Conservation (phyloP, 2,797 vertebrate genomes). For the Sebastes baramenuke region DNA sequence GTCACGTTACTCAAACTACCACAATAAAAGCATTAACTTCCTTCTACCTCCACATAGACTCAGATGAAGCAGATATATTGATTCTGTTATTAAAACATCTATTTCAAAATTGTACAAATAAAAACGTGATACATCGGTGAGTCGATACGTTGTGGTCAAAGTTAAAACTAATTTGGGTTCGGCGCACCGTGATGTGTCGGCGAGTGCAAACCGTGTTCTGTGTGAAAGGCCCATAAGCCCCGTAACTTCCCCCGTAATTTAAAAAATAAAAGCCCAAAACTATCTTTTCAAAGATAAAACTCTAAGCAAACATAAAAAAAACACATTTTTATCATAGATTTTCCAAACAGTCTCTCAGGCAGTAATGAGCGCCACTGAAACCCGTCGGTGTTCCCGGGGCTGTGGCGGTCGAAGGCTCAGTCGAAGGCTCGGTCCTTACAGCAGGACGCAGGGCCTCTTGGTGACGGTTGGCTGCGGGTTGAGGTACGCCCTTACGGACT, state of each 20-base stretch:
- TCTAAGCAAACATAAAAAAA: conserved; percentile 6
- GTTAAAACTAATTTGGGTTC: too few species aligned
- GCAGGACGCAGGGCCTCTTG: conserved; percentile 87
- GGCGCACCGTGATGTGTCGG: too few species aligned
- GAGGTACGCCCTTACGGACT: conserved; percentile 88
- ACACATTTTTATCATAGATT: not conserved
- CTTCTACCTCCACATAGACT: too few species aligned
- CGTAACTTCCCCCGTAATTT: not conserved
- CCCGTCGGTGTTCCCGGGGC: not conserved
- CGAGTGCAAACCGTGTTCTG: too few species aligned
- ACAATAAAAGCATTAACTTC: too few species aligned
- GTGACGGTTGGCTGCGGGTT: conserved; percentile 78
- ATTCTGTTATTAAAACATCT: too few species aligned
- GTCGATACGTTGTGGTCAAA: too few species aligned
- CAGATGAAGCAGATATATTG: too few species aligned
- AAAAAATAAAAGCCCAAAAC: not conserved
- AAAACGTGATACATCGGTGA: too few species aligned
- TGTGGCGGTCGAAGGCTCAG: not conserved
- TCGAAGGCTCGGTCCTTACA: conserved; percentile 75
- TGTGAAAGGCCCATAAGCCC: too few species aligned
- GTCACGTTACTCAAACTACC: too few species aligned
- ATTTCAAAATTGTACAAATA: too few species aligned
- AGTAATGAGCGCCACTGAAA: not conserved
- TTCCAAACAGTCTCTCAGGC: conserved; percentile 28
- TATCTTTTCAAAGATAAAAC: conserved; percentile 6